Conservation (phyloP, 2,888 invertebrate genomes). For the Palloptera scutellata region DNA sequence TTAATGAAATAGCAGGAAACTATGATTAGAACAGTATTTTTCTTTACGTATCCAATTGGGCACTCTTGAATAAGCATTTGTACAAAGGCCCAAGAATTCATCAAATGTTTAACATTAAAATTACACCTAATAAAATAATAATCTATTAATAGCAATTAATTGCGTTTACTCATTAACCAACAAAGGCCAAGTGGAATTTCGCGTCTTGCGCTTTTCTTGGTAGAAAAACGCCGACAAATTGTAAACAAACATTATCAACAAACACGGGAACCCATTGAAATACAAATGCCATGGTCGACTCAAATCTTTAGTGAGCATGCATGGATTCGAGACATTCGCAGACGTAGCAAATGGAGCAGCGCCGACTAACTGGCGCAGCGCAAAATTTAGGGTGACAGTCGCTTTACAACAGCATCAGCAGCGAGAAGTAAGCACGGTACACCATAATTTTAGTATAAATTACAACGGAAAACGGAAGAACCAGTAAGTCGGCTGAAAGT, state of each 20-base stretch:
- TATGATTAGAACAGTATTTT: too few species aligned
- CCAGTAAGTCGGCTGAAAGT: not conserved
- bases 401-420: slow-evolving; percentile 21
- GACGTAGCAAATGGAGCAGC: slow-evolving; percentile 42
- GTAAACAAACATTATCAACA: slow-evolving; percentile 18
- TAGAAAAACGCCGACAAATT: slow-evolving; percentile 4
- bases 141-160: too few species aligned
- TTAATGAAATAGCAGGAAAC: too few species aligned
- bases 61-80: too few species aligned
- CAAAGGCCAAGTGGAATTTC: too few species aligned
- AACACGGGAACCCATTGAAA: not conserved
- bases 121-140: too few species aligned
- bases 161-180: too few species aligned
- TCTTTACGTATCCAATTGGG: too few species aligned
- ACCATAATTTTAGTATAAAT: not conserved
- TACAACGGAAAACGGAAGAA: not conserved
- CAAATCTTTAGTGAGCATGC: slow-evolving; percentile 67
- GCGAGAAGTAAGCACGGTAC: slow-evolving; percentile 3
- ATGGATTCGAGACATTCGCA: slow-evolving; percentile 57
- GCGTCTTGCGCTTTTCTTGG: slow-evolving; percentile 24
- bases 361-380: slow-evolving; percentile 43
- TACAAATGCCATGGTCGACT: slow-evolving; percentile 38
- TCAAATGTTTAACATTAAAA: too few species aligned
- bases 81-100: too few species aligned
- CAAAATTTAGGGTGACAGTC: slow-evolving; percentile 9